phyloP scores from a whole-genome alignment of 2,888 invertebrate species.

The Leptogaster cylindrica region DNA sequence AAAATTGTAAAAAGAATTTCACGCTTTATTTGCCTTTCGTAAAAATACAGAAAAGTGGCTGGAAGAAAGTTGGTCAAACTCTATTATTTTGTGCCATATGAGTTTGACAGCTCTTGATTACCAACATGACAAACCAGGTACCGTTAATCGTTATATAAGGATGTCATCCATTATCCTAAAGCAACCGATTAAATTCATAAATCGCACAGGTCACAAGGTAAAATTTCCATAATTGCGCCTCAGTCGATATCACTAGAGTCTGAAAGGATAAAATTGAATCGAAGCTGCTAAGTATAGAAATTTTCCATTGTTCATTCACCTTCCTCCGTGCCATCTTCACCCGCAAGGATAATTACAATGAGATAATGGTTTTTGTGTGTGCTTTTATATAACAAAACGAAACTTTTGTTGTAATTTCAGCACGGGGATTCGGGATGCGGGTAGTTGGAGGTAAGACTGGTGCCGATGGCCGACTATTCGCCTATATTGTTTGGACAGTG shows the following conservation, averaged over 20 bases:
- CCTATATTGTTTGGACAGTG: conserved; percentile 90
- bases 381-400: conserved; percentile 39
- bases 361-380: conserved; percentile 27
- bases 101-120: no score
- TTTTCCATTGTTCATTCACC: not conserved
- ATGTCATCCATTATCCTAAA: no score
- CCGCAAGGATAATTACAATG: conserved; percentile 22
- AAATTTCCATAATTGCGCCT: conserved; percentile 4
- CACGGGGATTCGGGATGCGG: conserved; percentile 92
- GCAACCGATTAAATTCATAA: no score
- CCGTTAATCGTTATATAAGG: no score
- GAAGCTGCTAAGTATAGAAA: not conserved
- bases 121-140: no score
- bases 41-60: no score
- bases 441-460: conserved; percentile 92
- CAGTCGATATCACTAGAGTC: not conserved
- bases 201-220: not conserved
- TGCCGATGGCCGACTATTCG: conserved; percentile 84
- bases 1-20: no score
- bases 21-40: no score
- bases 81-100: no score
- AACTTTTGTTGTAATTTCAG: conserved; percentile 61
- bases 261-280: not conserved
- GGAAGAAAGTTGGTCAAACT: no score
- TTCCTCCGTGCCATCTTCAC: not conserved